Percentiles rank a stretch among this genome's conserved stretches.
These are phyloP conservation scores for Leptinotarsa peninsularis DNA, from an alignment of 2,888 invertebrate genomes.

Conservation along the genomic window DNA sequence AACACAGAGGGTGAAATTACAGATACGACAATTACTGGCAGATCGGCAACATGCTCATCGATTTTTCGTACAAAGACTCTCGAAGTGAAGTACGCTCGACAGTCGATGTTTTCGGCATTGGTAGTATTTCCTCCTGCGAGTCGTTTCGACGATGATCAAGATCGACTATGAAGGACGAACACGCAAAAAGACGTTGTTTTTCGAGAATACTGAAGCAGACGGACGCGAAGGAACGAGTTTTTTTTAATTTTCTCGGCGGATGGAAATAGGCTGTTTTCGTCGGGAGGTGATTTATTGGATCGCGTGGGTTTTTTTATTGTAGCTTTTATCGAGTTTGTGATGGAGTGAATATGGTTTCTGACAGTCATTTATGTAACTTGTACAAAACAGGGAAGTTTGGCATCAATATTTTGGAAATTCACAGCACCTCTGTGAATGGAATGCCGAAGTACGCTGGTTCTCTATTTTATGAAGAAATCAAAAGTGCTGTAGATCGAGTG, in stretches of 20 bases:
- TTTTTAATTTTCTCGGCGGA: conserved; percentile 6
- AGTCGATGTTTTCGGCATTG: conserved; percentile 1
- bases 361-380: not conserved
- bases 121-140: conserved; percentile 5
- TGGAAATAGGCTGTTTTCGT: conserved; percentile 10
- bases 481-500: no score
- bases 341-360: not conserved
- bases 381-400: no score
- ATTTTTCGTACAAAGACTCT: not conserved
- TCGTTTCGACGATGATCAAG: not conserved
- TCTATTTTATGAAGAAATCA: no score
- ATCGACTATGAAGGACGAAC: conserved; percentile 1
- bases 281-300: not conserved
- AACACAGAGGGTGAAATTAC: no score
- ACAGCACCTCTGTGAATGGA: no score
- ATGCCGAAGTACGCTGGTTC: no score
- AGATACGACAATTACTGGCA: no score
- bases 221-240: not conserved
- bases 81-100: not conserved
- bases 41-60: not conserved
- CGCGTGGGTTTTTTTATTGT: not conserved
- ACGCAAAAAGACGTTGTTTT: conserved; percentile 1
- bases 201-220: conserved; percentile 4
- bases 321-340: not conserved
- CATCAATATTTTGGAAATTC: no score